phyloP scores from a whole-genome alignment of 2,888 invertebrate genomes.

The Drosophila nr. medialis region DNA sequence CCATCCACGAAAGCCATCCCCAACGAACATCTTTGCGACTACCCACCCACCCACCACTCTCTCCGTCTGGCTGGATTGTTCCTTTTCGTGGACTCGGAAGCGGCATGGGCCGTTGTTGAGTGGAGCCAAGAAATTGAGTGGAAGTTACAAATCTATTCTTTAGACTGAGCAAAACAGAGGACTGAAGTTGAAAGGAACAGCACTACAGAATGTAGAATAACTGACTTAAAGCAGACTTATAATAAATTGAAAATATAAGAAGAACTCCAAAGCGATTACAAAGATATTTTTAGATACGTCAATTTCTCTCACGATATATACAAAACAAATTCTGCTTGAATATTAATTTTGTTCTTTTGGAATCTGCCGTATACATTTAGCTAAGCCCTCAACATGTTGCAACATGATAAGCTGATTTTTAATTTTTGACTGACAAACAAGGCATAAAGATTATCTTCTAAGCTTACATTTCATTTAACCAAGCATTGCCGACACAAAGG shows the following conservation, averaged over 20 bases:
- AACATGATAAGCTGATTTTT: background rate
- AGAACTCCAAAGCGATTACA: background rate
- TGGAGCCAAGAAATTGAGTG: slow-evolving; percentile 53
- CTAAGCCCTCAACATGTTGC: background rate
- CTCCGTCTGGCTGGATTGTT: slow-evolving; percentile 40
- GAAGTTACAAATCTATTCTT: slow-evolving; percentile 51
- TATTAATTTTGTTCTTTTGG: background rate
- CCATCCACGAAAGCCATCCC: slow-evolving; percentile 49
- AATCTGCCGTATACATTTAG: background rate
- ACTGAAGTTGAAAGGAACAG: background rate
- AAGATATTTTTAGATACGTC: background rate
- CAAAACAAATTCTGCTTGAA: background rate
- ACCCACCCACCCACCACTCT: slow-evolving; percentile 40
- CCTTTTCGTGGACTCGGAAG: slow-evolving; percentile 1
- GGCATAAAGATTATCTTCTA: background rate
- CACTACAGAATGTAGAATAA: background rate
- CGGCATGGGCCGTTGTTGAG: slow-evolving; percentile 19
- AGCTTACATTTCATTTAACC: background rate
- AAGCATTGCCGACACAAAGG: background rate
- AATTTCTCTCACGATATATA: background rate
- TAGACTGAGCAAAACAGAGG: slow-evolving; percentile 27
- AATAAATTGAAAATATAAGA: background rate
- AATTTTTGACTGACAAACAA: background rate
- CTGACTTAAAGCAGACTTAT: background rate
- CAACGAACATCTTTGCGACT: slow-evolving; percentile 60